phyloP scores from a whole-genome alignment of 2,888 invertebrate species.

The Lottia gigantea region DNA sequence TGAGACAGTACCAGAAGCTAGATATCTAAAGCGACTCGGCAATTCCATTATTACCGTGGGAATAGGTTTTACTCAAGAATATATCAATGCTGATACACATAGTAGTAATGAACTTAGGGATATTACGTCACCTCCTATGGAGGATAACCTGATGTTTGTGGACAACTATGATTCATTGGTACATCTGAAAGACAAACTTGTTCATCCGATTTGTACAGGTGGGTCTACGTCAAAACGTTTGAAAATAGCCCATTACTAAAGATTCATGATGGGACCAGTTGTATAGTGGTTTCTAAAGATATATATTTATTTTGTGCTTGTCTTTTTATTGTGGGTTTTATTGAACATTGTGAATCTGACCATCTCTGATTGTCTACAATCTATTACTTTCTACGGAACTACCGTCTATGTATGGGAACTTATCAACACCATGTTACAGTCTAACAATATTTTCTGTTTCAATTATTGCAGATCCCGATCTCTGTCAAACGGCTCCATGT shows the following conservation, averaged over 20 bases:
- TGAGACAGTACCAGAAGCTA: conserved; percentile 58
- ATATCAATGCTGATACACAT: conserved; percentile 1
- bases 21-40: conserved; percentile 45
- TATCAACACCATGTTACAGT: not conserved
- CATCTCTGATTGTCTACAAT: too few species aligned
- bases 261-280: not conserved
- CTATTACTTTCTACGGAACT: too few species aligned
- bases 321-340: too few species aligned
- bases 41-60: conserved; percentile 56
- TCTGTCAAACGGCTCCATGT: conserved; percentile 55
- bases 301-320: too few species aligned
- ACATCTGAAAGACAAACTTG: conserved; percentile 46
- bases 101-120: conserved; percentile 52
- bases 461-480: conserved; percentile 41
- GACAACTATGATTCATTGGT: conserved; percentile 53
- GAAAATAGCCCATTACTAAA: too few species aligned
- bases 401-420: too few species aligned
- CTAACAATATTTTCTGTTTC: conserved; percentile 20
- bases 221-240: conserved; percentile 13
- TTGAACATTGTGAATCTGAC: too few species aligned
- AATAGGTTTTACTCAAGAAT: conserved; percentile 45
- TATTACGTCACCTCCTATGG: conserved; percentile 55
- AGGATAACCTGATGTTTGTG: conserved; percentile 54
- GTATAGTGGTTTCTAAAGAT: not conserved
- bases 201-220: conserved; percentile 61